Evolutionary conservation across 2,113 vertebrate genomes (phyloP).

Genomic region (Desmodus rotundus): DNA sequence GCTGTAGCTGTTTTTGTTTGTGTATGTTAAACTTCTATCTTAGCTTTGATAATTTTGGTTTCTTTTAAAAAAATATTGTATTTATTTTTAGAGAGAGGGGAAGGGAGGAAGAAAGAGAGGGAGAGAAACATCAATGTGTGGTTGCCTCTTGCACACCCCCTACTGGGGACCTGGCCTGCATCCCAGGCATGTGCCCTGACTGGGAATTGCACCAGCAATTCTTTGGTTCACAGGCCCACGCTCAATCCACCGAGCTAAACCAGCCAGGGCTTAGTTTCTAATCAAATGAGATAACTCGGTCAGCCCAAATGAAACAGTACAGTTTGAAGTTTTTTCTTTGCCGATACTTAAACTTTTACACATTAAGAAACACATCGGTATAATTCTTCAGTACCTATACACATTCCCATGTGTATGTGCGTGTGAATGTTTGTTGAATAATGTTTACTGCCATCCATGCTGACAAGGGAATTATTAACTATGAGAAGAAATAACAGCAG

Average conservation of each 20-base stretch:
- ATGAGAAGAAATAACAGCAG: not conserved
- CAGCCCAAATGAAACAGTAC: not conserved
- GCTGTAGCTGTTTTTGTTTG: not conserved
- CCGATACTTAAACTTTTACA: not conserved
- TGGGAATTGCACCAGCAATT: too few species aligned
- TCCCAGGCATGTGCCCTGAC: too few species aligned
- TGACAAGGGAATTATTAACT: not conserved
- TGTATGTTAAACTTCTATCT: not conserved
- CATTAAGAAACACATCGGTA: not conserved
- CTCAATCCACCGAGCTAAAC: too few species aligned
- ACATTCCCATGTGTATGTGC: not conserved
- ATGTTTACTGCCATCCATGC: not conserved
- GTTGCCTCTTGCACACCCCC: too few species aligned
- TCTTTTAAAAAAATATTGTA: not conserved
- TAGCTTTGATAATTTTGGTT: not conserved
- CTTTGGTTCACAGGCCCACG: too few species aligned
- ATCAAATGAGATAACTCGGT: not conserved
- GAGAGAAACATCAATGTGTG: too few species aligned
- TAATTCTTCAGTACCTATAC: not conserved
- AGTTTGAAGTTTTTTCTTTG: not conserved
- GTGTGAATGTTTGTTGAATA: not conserved
- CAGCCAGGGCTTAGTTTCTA: not conserved
- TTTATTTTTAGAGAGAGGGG: too few species aligned
- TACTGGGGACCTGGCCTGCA: too few species aligned
- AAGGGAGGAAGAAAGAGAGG: too few species aligned